Conservation (phyloP, 1,140 invertebrate species). For the Pararge aegeria region DNA sequence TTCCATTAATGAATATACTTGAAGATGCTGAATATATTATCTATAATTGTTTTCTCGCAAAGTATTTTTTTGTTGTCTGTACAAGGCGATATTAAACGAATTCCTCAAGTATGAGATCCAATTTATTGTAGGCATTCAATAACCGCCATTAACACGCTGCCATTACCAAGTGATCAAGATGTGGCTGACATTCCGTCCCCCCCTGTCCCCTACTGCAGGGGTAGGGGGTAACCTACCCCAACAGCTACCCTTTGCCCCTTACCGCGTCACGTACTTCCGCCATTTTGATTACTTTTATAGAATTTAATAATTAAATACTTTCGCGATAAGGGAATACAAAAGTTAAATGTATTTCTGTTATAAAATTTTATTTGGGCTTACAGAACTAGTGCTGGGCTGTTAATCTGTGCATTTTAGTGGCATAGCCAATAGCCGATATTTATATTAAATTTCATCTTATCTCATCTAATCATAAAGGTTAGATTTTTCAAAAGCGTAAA, state of each 20-base stretch:
- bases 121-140: constrained; percentile 26
- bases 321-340: background rate
- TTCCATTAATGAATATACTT: background rate
- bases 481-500: no score
- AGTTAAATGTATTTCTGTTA: background rate
- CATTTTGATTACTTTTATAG: constrained; percentile 16
- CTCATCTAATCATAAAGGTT: no score
- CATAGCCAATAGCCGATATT: no score
- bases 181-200: constrained; percentile 22
- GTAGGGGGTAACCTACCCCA: background rate
- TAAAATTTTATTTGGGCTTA: no score
- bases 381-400: no score
- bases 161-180: constrained; percentile 19
- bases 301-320: constrained; percentile 1
- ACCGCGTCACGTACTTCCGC: constrained; percentile 9
- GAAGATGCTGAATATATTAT: background rate
- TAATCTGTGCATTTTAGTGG: no score
- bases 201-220: background rate
- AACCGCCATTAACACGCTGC: constrained; percentile 12
- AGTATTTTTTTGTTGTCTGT: constrained; percentile 10
- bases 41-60: background rate
- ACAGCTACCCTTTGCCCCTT: background rate
- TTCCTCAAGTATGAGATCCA: constrained; percentile 25
- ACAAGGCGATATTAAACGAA: constrained; percentile 23
- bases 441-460: no score